Conservation (phyloP, 2,888 invertebrate genomes). For the Pseudoips prasinana region DNA sequence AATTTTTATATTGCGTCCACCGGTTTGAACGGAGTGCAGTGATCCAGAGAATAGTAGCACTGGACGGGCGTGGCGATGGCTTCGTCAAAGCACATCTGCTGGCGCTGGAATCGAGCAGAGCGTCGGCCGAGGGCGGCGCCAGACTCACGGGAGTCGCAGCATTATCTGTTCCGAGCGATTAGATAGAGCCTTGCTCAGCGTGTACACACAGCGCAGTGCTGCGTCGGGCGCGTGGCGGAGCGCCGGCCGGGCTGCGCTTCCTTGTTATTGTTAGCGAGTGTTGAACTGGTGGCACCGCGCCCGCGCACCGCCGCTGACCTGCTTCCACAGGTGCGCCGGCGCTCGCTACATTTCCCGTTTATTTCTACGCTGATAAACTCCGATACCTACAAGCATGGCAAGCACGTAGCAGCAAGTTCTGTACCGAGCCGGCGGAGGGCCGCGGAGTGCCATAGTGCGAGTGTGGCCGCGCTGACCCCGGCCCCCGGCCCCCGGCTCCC, state of each 20-base stretch:
- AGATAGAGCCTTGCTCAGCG: slow-evolving; percentile 66
- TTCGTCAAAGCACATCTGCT: too few species aligned
- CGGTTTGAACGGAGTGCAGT: slow-evolving; percentile 33
- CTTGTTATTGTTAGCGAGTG: slow-evolving; percentile 60
- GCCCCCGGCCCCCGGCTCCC: background rate
- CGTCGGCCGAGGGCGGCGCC: slow-evolving; percentile 23
- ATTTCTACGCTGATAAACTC: too few species aligned
- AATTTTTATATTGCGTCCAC: slow-evolving; percentile 42
- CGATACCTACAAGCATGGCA: too few species aligned
- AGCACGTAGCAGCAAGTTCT: too few species aligned
- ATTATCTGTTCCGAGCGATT: slow-evolving; percentile 65
- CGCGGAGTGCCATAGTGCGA: too few species aligned
- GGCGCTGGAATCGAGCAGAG: slow-evolving; percentile 8
- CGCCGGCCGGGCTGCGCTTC: slow-evolving; percentile 24
- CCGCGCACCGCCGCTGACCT: slow-evolving; percentile 41
- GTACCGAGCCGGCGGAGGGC: too few species aligned
- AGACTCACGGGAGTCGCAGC: slow-evolving; percentile 42
- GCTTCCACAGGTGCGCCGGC: slow-evolving; percentile 24
- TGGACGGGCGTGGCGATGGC: too few species aligned
- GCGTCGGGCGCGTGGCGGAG: too few species aligned
- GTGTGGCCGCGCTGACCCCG: too few species aligned
- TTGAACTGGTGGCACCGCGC: slow-evolving; percentile 49
- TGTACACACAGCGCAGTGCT: slow-evolving; percentile 32
- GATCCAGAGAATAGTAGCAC: background rate
- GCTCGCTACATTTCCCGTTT: slow-evolving; percentile 11